These are phyloP conservation scores for Aplysina aerophoba DNA, from an alignment of 37 sponge, comb jelly and placozoan species.

Conservation along the genomic window DNA sequence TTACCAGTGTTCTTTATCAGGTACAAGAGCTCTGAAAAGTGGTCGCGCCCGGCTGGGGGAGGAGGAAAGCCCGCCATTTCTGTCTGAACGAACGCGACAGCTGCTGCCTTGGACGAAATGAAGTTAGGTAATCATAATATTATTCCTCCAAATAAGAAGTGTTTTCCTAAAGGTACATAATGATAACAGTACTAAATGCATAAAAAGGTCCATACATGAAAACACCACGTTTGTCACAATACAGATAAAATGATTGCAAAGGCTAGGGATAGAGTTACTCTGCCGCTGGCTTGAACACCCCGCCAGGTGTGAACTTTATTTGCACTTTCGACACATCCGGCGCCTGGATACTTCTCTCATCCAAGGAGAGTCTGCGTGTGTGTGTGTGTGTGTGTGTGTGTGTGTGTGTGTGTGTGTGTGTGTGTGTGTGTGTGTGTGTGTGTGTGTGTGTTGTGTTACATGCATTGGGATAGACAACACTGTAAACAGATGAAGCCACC, in stretches of 20 bases:
- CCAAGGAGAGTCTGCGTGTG: not conserved
- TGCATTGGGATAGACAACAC: not conserved
- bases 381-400: too few species aligned
- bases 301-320: not conserved
- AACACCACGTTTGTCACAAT: too few species aligned
- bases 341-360: slow-evolving; percentile 20
- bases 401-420: slow-evolving; percentile 16
- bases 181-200: not conserved
- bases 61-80: too few species aligned
- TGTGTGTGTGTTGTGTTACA: not conserved
- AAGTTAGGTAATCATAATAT: not conserved
- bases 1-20: slow-evolving; percentile 20
- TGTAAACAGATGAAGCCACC: not conserved
- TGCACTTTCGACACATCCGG: slow-evolving; percentile 2
- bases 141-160: slow-evolving; percentile 17
- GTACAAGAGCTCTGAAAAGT: not conserved
- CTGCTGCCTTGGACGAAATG: too few species aligned
- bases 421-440: slow-evolving; percentile 16
- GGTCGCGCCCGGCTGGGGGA: not conserved
- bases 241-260: too few species aligned
- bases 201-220: too few species aligned
- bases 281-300: not conserved
- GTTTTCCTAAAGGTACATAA: not conserved
- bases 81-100: too few species aligned
- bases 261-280: too few species aligned